Evolutionary conservation across 2,113 vertebrate genomes (phyloP).

Genomic region (Eulacestoma nigropectus): DNA sequence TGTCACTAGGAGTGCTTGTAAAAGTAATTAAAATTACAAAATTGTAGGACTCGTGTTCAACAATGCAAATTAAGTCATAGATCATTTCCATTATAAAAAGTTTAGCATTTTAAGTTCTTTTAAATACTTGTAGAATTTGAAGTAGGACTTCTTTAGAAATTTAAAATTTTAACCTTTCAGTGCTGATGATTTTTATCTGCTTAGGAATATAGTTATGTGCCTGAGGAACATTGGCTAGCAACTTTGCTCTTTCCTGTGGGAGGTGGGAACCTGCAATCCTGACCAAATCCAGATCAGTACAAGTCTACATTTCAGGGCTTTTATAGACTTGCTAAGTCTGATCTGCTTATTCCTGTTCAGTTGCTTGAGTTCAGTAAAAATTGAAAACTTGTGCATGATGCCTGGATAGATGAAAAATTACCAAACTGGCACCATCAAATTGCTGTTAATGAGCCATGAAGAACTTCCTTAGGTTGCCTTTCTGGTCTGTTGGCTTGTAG

Average conservation of each 20-base stretch:
- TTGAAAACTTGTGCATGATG: background rate
- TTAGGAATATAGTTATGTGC: background rate
- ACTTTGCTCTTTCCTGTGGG: background rate
- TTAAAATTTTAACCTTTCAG: background rate
- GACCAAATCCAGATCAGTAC: background rate
- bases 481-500: constrained; percentile 39
- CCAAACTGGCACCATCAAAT: background rate
- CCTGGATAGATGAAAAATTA: background rate
- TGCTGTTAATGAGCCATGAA: background rate
- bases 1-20: background rate
- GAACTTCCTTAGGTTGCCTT: background rate
- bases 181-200: background rate
- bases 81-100: background rate
- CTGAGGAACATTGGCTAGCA: background rate
- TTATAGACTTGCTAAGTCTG: background rate
- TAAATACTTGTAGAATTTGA: background rate
- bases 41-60: background rate
- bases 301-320: background rate
- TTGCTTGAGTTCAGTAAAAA: background rate
- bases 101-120: background rate
- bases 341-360: background rate
- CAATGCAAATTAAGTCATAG: background rate
- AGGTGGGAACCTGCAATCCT: background rate
- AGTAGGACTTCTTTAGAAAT: background rate
- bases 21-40: background rate